A percentile compares a stretch with the other conserved stretches of the same genome.
These are phyloP conservation scores for Noctuana brunneofusca DNA, from an alignment of 2,888 invertebrate species.

Conservation along the genomic window DNA sequence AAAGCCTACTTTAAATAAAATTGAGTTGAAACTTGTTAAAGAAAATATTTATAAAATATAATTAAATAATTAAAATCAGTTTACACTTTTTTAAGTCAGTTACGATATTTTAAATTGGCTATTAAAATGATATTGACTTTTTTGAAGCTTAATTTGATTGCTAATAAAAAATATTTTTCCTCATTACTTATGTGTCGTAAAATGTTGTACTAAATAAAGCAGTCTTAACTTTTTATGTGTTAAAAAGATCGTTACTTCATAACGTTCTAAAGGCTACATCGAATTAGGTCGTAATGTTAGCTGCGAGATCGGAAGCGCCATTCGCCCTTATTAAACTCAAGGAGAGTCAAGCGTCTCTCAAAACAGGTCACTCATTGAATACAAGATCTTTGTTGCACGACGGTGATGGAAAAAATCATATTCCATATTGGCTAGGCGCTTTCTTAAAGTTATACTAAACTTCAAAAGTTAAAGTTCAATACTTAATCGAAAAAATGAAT, in stretches of 20 bases:
- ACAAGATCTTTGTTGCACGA: slow-evolving; percentile 61
- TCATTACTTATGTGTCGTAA: slow-evolving; percentile 4
- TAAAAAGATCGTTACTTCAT: slow-evolving; percentile 56
- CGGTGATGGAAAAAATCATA: slow-evolving; percentile 35
- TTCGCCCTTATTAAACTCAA: slow-evolving; percentile 70
- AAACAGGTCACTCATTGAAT: slow-evolving; percentile 63
- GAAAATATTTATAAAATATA: background rate
- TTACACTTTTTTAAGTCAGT: no score
- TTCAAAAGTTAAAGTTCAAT: no score
- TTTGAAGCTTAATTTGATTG: background rate
- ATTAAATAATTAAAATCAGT: slow-evolving; percentile 18
- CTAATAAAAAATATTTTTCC: background rate
- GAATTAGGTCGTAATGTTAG: slow-evolving; percentile 41
- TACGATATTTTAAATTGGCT: background rate
- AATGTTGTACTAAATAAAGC: slow-evolving; percentile 4
- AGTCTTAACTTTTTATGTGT: slow-evolving; percentile 1
- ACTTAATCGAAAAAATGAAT: no score
- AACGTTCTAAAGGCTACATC: slow-evolving; percentile 33
- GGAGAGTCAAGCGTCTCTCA: slow-evolving; percentile 69
- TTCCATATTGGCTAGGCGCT: slow-evolving; percentile 12
- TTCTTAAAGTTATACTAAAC: no score
- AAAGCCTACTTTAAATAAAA: no score
- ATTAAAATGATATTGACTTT: background rate
- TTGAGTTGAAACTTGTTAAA: no score
- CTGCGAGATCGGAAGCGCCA: slow-evolving; percentile 58